Evolutionary conservation across 1,140 invertebrate genomes (phyloP).

Genomic region (Acromyrmex charruanus): DNA sequence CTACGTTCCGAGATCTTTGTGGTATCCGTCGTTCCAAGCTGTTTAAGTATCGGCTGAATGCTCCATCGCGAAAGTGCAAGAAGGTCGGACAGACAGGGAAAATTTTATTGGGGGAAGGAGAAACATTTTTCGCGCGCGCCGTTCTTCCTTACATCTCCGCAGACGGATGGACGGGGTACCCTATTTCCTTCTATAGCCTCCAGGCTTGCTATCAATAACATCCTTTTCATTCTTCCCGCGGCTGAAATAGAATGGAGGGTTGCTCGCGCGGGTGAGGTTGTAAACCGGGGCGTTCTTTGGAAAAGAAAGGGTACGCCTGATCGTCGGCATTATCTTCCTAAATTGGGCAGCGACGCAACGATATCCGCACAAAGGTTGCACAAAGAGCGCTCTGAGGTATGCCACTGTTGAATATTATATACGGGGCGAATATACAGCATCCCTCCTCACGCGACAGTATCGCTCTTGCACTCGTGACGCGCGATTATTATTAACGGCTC

Average conservation of each 20-base stretch:
- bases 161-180: neutral
- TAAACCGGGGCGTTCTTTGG: conserved; percentile 17
- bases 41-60: conserved; percentile 41
- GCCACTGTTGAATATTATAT: conserved; percentile 47
- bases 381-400: conserved; percentile 53
- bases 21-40: conserved; percentile 29
- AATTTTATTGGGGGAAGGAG: conserved; percentile 61
- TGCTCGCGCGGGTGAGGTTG: neutral
- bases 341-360: conserved; percentile 74
- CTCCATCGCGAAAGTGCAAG: conserved; percentile 23
- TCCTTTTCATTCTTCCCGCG: conserved; percentile 68
- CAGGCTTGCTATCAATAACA: conserved; percentile 73
- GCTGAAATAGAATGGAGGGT: conserved; percentile 20
- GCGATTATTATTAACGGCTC: conserved; percentile 72
- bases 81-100: conserved; percentile 26
- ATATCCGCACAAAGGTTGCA: conserved; percentile 65
- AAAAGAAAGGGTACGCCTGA: conserved; percentile 66
- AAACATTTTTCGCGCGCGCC: conserved; percentile 12
- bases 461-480: conserved; percentile 32
- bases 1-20: conserved; percentile 51
- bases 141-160: neutral
- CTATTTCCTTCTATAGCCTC: neutral
- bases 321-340: conserved; percentile 80
- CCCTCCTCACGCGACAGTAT: conserved; percentile 11
- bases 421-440: neutral